Percentiles rank a stretch among this genome's conserved stretches.
These are phyloP conservation scores for Fabriciana adippe DNA, from an alignment of 2,888 invertebrate species.

Conservation along the genomic window DNA sequence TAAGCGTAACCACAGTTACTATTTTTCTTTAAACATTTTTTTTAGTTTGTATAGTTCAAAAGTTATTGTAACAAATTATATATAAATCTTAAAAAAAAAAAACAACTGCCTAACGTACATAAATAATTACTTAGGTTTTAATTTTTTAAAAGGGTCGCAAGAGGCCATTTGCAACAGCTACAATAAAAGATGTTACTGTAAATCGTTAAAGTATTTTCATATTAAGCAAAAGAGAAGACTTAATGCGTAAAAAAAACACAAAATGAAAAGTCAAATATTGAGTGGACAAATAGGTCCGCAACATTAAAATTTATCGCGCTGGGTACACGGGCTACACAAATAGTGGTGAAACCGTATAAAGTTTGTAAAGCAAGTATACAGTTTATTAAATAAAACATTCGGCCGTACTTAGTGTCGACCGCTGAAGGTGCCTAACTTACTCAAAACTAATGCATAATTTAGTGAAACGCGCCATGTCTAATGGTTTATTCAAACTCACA, in stretches of 20 bases:
- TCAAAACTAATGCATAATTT: conserved; percentile 80
- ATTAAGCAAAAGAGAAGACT: conserved; percentile 33
- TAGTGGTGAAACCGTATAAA: conserved; percentile 54
- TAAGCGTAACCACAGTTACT: no score
- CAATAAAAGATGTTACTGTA: background rate
- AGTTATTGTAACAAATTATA: no score
- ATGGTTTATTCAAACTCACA: conserved; percentile 77
- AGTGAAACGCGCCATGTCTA: conserved; percentile 68
- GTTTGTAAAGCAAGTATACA: conserved; percentile 56
- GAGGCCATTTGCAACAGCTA: no score
- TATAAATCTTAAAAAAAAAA: no score
- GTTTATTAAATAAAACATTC: conserved; percentile 77
- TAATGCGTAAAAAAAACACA: conserved; percentile 44
- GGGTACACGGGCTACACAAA: conserved; percentile 53
- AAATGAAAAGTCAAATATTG: conserved; percentile 58
- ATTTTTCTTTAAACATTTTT: no score
- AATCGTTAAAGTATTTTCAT: conserved; percentile 39
- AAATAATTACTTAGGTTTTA: no score
- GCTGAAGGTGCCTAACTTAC: conserved; percentile 74
- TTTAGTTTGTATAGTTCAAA: no score
- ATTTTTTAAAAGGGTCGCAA: no score
- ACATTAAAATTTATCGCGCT: conserved; percentile 65
- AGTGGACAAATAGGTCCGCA: conserved; percentile 47
- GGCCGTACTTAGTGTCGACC: conserved; percentile 62
- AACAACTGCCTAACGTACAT: no score